These are phyloP conservation scores for Stenichneumon culpator DNA, from an alignment of 2,888 invertebrate genomes.

Conservation along the genomic window DNA sequence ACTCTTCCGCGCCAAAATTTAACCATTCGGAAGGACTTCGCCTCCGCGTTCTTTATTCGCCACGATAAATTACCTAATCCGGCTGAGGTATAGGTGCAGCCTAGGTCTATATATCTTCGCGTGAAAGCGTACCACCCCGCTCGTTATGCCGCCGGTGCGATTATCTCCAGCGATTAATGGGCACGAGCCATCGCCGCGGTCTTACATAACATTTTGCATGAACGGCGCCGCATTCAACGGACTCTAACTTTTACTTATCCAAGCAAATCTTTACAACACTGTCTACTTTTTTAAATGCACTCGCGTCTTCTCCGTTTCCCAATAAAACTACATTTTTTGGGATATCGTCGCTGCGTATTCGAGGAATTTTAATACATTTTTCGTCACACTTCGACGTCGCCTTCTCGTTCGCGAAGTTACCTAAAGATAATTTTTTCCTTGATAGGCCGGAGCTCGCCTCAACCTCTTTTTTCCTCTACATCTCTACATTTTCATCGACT, in stretches of 20 bases:
- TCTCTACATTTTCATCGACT: not conserved
- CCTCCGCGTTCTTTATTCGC: not conserved
- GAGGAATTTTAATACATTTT: not conserved
- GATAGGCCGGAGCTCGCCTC: not conserved
- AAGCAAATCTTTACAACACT: slow-evolving; percentile 30
- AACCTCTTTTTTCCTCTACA: not conserved
- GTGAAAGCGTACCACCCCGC: slow-evolving; percentile 66
- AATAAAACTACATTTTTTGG: slow-evolving; percentile 3
- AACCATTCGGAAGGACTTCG: not conserved
- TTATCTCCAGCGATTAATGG: slow-evolving; percentile 72
- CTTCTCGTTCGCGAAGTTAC: not conserved
- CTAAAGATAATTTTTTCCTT: not conserved
- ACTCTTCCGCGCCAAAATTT: not conserved
- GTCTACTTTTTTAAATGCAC: not conserved
- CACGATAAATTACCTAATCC: slow-evolving; percentile 25
- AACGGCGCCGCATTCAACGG: slow-evolving; percentile 49
- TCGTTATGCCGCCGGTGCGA: slow-evolving; percentile 66
- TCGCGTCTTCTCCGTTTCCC: not conserved
- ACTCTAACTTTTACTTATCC: slow-evolving; percentile 50
- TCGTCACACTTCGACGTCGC: not conserved
- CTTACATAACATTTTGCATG: slow-evolving; percentile 66
- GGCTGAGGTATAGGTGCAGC: slow-evolving; percentile 3
- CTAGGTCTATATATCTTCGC: slow-evolving; percentile 48
- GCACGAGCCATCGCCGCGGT: slow-evolving; percentile 57
- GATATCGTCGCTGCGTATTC: not conserved